phyloP scores from a whole-genome alignment of 1,140 invertebrate genomes.

The Euura lappo region DNA sequence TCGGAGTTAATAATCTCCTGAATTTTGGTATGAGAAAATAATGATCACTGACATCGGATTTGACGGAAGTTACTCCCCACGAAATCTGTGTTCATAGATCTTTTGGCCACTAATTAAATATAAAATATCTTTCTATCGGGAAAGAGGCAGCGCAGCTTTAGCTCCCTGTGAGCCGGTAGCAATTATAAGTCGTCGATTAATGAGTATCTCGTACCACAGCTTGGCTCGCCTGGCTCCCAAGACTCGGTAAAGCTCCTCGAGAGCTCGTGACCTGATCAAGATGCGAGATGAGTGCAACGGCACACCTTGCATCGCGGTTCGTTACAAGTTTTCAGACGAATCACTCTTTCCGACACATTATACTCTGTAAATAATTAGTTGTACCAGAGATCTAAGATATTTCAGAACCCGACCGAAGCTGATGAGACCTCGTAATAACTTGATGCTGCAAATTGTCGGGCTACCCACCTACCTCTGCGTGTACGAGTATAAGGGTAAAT shows the following conservation, averaged over 20 bases:
- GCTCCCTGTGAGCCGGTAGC: conserved; percentile 25
- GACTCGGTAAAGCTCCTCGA: no score
- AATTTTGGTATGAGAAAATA: background rate
- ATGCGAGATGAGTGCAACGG: no score
- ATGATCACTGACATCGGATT: background rate
- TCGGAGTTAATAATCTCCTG: background rate
- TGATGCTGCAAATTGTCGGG: background rate
- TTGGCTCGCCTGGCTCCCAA: no score
- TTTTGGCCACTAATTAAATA: background rate
- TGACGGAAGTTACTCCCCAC: background rate
- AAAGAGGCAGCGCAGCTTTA: background rate
- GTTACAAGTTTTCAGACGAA: background rate
- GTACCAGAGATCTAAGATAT: background rate
- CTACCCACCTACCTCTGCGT: background rate
- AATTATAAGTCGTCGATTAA: conserved; percentile 52
- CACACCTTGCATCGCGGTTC: no score
- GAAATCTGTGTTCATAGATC: background rate
- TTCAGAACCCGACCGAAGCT: background rate
- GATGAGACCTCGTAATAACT: background rate
- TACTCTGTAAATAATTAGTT: background rate
- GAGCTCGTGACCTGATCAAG: no score
- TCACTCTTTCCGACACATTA: background rate
- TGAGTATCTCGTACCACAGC: conserved; percentile 34
- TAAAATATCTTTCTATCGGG: background rate
- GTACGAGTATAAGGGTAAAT: background rate